Evolutionary conservation across 2,113 vertebrate genomes (phyloP).

Genomic region (Xenopus laevis): DNA sequence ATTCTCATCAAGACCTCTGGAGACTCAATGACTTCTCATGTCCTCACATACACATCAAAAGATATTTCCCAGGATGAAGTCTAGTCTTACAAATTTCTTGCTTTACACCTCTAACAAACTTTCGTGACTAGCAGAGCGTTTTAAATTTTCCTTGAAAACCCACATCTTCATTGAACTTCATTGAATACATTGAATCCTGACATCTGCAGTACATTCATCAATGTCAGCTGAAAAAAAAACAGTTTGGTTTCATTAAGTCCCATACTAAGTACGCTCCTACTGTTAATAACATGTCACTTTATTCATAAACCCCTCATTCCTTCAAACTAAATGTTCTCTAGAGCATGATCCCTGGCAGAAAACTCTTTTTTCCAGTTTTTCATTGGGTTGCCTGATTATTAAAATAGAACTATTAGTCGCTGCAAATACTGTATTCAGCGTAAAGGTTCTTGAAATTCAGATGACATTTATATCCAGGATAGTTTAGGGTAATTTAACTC

Average conservation of each 20-base stretch:
- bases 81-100: background rate
- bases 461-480: too few species aligned
- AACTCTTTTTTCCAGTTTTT: background rate
- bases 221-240: background rate
- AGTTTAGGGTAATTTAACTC: too few species aligned
- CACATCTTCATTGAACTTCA: background rate
- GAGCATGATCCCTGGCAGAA: background rate
- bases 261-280: background rate
- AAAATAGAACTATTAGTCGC: background rate
- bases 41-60: too few species aligned
- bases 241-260: background rate
- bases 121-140: background rate
- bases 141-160: background rate
- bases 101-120: background rate
- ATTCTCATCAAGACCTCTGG: too few species aligned
- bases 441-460: background rate
- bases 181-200: too few species aligned
- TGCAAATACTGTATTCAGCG: background rate
- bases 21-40: too few species aligned
- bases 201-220: background rate
- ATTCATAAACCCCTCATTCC: background rate
- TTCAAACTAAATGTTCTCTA: background rate
- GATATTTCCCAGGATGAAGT: too few species aligned
- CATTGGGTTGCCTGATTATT: background rate
- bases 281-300: background rate